phyloP scores from a whole-genome alignment of 2,888 invertebrate species.

The Sarcophaga subvicina region DNA sequence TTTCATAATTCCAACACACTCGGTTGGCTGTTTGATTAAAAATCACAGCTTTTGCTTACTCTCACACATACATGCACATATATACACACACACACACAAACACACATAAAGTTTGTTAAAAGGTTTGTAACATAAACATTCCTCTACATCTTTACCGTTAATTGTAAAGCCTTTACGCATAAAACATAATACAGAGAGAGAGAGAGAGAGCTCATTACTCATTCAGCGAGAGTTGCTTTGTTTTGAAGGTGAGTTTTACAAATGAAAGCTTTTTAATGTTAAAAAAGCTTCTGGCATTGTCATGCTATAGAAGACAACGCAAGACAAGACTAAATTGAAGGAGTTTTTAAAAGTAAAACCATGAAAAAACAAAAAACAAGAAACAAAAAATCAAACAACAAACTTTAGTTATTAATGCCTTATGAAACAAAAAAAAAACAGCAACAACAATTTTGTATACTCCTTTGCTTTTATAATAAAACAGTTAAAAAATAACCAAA shows the following conservation, averaged over 20 bases:
- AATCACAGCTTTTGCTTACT: constrained; percentile 26
- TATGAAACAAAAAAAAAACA: background rate
- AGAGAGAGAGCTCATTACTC: background rate
- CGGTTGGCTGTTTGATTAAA: constrained; percentile 48
- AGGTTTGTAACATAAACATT: constrained; percentile 46
- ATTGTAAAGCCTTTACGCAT: background rate
- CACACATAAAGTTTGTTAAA: background rate
- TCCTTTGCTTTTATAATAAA: no score
- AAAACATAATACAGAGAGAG: background rate
- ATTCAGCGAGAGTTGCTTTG: background rate
- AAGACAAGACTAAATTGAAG: background rate
- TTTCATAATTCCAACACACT: constrained; percentile 59
- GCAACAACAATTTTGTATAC: background rate
- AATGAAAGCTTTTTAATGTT: constrained; percentile 14
- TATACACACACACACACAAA: no score
- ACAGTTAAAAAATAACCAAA: no score
- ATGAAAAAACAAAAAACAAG: background rate
- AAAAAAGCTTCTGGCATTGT: constrained; percentile 23
- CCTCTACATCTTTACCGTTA: constrained; percentile 60
- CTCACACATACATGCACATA: background rate
- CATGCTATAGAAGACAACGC: constrained; percentile 22
- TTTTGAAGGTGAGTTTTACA: constrained; percentile 32
- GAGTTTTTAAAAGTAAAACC: constrained; percentile 17
- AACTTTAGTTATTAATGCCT: constrained; percentile 37
- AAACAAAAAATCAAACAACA: constrained; percentile 11